Base-by-base conservation (phyloP, 2,113 vertebrate species). In the Hyla sarda region DNA sequence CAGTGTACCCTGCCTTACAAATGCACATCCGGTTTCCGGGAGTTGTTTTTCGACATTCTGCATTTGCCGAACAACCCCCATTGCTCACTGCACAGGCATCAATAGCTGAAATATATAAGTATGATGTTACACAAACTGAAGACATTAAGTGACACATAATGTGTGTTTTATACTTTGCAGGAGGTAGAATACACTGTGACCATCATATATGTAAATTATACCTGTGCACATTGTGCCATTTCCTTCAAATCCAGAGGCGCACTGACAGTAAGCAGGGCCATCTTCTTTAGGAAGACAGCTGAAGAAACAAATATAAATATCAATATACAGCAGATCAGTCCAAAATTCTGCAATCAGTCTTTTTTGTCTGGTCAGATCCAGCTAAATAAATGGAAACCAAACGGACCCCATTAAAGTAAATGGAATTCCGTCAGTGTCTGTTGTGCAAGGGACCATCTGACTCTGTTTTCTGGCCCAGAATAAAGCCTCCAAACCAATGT, bases 201-300 rank as follows among this genome's bases (percentile, higher is more conserved):
- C n/a, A n/a, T n/a, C 3, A 16, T 54, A 19, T 56, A 14, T 77
- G 75, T 11, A 6, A 17, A 47, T 25, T 21, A 17, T 62, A 94
- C 98, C 96, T 95, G 91, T 90, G 90, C 98, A 98, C 88, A 90
- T 83, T 0, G 96, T 97, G 30, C 98, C 97, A 0, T 98, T 98
- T 52, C 98, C 97, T 83, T 94, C 56, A 82, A 97, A 99, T 0
- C 98, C 97, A 11, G 94, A 93, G 0, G 96, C 95, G 82, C 98
- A 99, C 65, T 90, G 91, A 91, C 98, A 99, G 1, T 85, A 91
- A 11, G 90, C 89, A 13, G 90, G 87, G 17, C 94, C 90, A 0
- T 90, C 88, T 0, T 82, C 47, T 10, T 86, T 41, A 50, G 91
- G 87, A 65, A 96, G 87, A 87, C 96, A 98, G 78, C 97, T 98